Base-by-base conservation (phyloP, 2,113 vertebrate genomes). In the Rousettus leschenaultii region DNA sequence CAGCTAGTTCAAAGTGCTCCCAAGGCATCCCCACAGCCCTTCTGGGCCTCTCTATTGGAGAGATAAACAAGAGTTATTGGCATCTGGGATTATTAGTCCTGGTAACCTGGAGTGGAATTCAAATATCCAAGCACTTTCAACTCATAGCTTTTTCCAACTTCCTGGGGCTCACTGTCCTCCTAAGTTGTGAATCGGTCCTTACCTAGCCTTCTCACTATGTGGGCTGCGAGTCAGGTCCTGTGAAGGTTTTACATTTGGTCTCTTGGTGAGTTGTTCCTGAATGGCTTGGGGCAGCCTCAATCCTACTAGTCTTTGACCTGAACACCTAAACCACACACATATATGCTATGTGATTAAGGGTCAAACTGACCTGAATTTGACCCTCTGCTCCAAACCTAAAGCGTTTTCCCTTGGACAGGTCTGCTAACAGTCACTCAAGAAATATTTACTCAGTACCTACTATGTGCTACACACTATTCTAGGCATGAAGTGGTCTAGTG, bases 81-180 rank as follows among this genome's bases (percentile, higher is more conserved):
- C 0, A 0, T 53, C 59, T 4, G 48, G 28, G n/a, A 15, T 21
- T 13, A 38, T 15, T 18, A n/a, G 28, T 21, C 43, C 43, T 35
- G 68, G 33, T 43, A 77, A 40, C 4, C 65, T 40, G 16, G 0
- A 26, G 1, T 79, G 70, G 30, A 48, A 22, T 30, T 79, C 74
- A 51, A 14, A 53, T 4, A 40, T 3, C 4, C 10, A 18, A 5
- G 6, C 30, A 9, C 89, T 78, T 65, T 55, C 68, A 18, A 3
- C 24, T 6, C 3, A 40, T 24, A 22, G 28, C 22, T 30, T 40
- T 26, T 51, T 45, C 53, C 51, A 78, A 15, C 6, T 77, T 91
- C 51, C 43, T 63, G 40, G 48, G n/a, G 11, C 18, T 59, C 10
- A 3, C 9, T 12, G 15, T 53, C 51, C 15, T 73, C 43, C 53